These are phyloP conservation scores for Sparus aurata DNA, from an alignment of 2,797 vertebrate species.

Conservation along the genomic window DNA sequence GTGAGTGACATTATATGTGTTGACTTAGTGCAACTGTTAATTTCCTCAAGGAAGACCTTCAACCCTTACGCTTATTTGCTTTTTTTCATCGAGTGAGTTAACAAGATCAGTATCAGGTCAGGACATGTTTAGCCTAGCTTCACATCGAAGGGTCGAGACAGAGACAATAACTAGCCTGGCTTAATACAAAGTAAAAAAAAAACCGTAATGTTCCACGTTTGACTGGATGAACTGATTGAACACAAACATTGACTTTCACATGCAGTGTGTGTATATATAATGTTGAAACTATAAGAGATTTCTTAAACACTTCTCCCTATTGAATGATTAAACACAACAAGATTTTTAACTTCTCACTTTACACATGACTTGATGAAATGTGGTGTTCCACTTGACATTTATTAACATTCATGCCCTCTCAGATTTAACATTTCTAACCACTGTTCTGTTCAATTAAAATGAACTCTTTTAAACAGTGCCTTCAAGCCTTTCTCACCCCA, in stretches of 20 bases:
- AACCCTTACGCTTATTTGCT: background rate
- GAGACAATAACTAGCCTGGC: background rate
- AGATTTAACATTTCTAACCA: slow-evolving; percentile 42
- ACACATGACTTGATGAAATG: background rate
- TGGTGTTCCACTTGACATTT: slow-evolving; percentile 14
- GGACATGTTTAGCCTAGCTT: slow-evolving; percentile 1
- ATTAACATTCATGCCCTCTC: slow-evolving; percentile 17
- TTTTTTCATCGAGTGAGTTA: background rate
- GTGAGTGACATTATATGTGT: no score
- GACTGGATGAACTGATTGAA: background rate
- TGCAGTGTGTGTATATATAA: no score
- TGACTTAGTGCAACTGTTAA: no score
- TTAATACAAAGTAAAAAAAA: background rate
- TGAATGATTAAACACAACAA: background rate
- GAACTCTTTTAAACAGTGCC: slow-evolving; percentile 13
- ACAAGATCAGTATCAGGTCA: background rate
- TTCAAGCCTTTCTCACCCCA: slow-evolving; percentile 30
- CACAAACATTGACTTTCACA: background rate
- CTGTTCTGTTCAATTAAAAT: slow-evolving; percentile 32
- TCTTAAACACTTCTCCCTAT: background rate
- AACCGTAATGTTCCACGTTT: background rate
- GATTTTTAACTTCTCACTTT: background rate
- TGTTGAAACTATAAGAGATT: background rate
- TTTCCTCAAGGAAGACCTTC: no score
- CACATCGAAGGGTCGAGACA: background rate